Conservation (phyloP, 2,113 vertebrate species). For the Ptilonorhynchus violaceus region DNA sequence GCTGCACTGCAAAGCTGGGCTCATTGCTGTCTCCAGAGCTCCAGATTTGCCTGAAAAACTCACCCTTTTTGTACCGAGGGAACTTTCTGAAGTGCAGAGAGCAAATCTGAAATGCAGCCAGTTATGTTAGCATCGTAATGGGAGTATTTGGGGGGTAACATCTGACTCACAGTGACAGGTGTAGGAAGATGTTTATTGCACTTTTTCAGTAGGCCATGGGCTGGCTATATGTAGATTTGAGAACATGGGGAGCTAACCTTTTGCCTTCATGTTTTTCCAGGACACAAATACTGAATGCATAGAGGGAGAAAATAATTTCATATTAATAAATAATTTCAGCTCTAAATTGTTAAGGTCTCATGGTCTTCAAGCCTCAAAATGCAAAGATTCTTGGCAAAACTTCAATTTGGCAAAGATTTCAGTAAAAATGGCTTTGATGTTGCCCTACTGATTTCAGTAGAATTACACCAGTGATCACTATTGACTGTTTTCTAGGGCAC, state of each 20-base stretch:
- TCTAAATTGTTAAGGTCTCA: background rate
- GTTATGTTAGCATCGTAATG: background rate
- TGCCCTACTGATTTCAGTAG: background rate
- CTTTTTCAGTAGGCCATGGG: background rate
- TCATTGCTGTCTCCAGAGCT: background rate
- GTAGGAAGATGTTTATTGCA: background rate
- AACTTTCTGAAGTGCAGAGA: background rate
- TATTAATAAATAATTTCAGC: background rate
- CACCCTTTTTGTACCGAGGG: background rate
- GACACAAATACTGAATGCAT: background rate
- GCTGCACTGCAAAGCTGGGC: accelerated
- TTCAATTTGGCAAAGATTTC: background rate
- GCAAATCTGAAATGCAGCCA: background rate
- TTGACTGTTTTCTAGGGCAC: background rate
- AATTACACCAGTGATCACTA: background rate
- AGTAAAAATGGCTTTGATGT: background rate
- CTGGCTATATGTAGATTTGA: background rate
- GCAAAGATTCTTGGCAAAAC: background rate
- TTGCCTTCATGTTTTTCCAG: background rate
- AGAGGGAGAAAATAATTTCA: background rate
- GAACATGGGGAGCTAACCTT: background rate
- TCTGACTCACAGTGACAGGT: background rate
- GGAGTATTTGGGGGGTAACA: background rate
- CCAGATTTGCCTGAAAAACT: background rate
- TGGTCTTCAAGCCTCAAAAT: background rate